Base-by-base conservation (phyloP, 1,140 invertebrate genomes). In the Aporrectodea caliginosa region DNA sequence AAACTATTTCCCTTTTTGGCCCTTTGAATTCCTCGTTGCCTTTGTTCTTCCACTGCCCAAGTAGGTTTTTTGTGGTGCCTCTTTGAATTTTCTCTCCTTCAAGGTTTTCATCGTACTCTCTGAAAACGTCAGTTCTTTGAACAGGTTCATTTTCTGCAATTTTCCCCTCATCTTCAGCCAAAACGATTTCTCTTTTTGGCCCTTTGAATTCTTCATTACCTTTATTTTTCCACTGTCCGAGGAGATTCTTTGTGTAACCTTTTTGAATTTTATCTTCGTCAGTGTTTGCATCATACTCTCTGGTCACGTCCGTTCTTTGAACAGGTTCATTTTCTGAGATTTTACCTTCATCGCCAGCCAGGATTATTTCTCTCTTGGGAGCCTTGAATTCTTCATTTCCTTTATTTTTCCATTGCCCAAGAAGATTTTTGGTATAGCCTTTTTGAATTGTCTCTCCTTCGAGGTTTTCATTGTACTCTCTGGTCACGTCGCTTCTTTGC, bases 281-380 rank as follows among this genome's bases (percentile, higher is more conserved):
- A n/a, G n/a, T n/a, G 43, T 29, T 12, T 43, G 31, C 14, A 34
- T 75, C 32, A 34, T 33, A 33, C 27, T 75, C 73, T 33, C 32
- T 78, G 70, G 70, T 30, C 6, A 78, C 77, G 29, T 79, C 78
- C 2, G 27, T 43, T 35, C 78, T 35, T 14, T 34, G 2, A 29
- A 58, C 33, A n/a, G 78, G 78, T 30, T 79, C 32, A 27, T 69
- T 79, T 68, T 79, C 78, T 22, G 34, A n/a, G 16, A 79, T 70
- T 12, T 29, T 29, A 1, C 71, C 71, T 27, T 79, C 78, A 43
- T 75, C 78, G 31, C 73, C 78, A 1, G 78, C 72, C 16, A 79
- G 16, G 31, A 75, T 79, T 35, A 75, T 73, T 12, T 29, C 34
- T 32, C 35, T 58, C 31, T 73, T 68, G 35, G 12, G 71, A 12